Conservation (phyloP, 2,888 invertebrate genomes). For the Sialis fuliginosa region DNA sequence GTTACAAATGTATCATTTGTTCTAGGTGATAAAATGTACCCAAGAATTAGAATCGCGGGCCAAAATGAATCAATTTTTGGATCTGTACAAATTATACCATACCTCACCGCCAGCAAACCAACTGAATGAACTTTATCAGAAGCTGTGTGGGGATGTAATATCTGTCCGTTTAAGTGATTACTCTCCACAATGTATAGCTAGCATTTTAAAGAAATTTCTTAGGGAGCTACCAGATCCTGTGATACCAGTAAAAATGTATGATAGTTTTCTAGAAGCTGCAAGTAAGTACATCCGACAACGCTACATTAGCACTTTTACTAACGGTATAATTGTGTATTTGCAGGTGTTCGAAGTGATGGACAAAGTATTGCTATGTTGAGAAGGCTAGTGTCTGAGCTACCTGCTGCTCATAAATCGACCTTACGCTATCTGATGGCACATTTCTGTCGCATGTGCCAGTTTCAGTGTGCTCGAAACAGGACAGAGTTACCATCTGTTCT, state of each 20-base stretch:
- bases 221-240: conserved; percentile 58
- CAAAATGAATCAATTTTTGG: conserved; percentile 27
- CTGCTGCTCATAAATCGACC: conserved; percentile 42
- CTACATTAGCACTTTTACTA: neutral
- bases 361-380: conserved; percentile 33
- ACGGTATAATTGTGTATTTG: conserved; percentile 2
- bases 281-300: conserved; percentile 13
- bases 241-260: conserved; percentile 57
- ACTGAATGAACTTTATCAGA: conserved; percentile 35
- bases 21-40: conserved; percentile 30
- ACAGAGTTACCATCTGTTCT: conserved; percentile 47
- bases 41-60: conserved; percentile 42
- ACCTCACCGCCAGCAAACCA: conserved; percentile 40
- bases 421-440: conserved; percentile 49
- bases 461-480: conserved; percentile 43
- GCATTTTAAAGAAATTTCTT: conserved; percentile 50
- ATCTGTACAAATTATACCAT: conserved; percentile 49
- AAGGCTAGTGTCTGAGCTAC: conserved; percentile 38
- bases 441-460: conserved; percentile 48
- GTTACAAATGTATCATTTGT: neutral
- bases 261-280: conserved; percentile 41
- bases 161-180: conserved; percentile 28
- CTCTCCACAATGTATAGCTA: conserved; percentile 35
- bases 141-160: conserved; percentile 28
- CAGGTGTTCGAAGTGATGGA: conserved; percentile 32